Evolutionary conservation across 2,888 invertebrate species (phyloP).

Genomic region (Gastrophysa polygoni): DNA sequence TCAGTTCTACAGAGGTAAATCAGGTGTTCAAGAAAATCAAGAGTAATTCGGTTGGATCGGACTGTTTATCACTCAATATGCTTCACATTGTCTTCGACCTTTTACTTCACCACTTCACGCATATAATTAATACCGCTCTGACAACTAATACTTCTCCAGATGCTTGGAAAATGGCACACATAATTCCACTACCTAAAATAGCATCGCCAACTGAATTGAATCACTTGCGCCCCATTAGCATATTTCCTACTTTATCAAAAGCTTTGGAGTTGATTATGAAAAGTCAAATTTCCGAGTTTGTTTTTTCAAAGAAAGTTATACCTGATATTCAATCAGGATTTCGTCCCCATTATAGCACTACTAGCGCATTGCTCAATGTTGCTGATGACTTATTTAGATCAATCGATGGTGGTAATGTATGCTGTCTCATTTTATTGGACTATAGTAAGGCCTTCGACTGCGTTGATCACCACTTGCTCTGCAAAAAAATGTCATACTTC

Average conservation of each 20-base stretch:
- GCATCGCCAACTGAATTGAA: too few relatives aligned
- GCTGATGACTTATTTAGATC: not conserved
- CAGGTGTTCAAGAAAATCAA: not conserved
- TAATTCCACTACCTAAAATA: not conserved
- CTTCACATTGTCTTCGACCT: not conserved
- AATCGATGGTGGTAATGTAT: not conserved
- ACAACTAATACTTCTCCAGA: not conserved
- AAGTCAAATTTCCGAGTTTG: not conserved
- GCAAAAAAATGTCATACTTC: not conserved
- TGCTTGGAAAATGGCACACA: not conserved
- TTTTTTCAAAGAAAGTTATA: not conserved
- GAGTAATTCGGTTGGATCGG: not conserved
- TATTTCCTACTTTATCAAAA: too few relatives aligned
- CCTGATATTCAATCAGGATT: not conserved
- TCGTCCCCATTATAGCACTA: not conserved
- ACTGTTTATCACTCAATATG: not conserved
- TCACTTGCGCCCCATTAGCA: too few relatives aligned
- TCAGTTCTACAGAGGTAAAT: constrained; percentile 3
- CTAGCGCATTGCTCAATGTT: not conserved
- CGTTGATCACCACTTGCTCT: not conserved
- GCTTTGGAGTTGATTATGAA: not conserved
- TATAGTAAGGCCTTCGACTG: not conserved
- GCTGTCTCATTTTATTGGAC: not conserved
- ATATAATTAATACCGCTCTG: not conserved
- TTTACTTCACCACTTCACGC: not conserved